Evolutionary conservation across 2,113 vertebrate species (phyloP).

Genomic region (Atlantisia rogersi): DNA sequence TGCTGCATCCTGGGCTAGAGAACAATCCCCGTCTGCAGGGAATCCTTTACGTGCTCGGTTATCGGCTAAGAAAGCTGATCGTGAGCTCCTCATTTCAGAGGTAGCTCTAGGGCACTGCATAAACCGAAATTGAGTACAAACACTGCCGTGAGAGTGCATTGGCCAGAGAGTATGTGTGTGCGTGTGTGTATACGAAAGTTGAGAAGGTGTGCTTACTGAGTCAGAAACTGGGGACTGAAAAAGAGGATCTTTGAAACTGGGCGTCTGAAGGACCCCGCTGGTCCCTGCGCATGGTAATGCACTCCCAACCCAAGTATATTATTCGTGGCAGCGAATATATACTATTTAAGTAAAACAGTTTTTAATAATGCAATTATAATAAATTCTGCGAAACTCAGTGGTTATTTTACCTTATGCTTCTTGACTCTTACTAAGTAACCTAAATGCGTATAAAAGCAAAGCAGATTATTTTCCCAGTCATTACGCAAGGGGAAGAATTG

Average conservation of each 20-base stretch:
- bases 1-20: background rate
- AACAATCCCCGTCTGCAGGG: background rate
- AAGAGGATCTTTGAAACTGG: background rate
- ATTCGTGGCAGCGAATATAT: background rate
- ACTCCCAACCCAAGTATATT: background rate
- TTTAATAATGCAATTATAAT: background rate
- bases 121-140: background rate
- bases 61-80: background rate
- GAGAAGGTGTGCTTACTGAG: background rate
- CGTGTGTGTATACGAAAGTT: background rate
- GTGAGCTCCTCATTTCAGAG: background rate
- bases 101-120: background rate
- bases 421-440: background rate
- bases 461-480: background rate
- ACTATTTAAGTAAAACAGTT: background rate
- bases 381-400: background rate
- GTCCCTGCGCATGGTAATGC: background rate
- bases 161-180: background rate
- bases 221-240: background rate
- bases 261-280: rapidly evolving
- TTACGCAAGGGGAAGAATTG: background rate
- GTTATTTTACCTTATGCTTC: background rate
- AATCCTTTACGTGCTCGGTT: background rate
- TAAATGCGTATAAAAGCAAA: background rate
- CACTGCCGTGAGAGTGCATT: background rate